A percentile compares a stretch with the other conserved stretches of the same genome.
Evolutionary conservation across 2,113 vertebrate genomes (phyloP).

Genomic region (Triplophysa dalaica): DNA sequence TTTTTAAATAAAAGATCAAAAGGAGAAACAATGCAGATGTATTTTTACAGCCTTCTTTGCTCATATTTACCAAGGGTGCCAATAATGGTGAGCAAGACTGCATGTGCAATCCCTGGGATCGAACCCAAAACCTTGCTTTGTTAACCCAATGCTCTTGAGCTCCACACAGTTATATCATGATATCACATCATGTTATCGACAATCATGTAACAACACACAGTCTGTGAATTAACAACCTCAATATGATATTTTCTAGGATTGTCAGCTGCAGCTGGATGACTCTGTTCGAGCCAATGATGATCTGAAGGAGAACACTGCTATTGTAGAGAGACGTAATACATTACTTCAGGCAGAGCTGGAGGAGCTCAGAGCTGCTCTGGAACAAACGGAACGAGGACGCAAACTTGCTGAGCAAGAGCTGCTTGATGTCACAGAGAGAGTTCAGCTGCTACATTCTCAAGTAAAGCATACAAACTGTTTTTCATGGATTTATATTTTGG

Average conservation of each 20-base stretch:
- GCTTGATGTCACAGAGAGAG: slow-evolving; percentile 82
- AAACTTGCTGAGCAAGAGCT: slow-evolving; percentile 80
- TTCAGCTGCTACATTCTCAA: slow-evolving; percentile 88
- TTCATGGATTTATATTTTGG: neutral
- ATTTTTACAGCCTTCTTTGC: too few relatives aligned
- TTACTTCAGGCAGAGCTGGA: slow-evolving; percentile 76
- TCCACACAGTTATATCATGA: too few relatives aligned
- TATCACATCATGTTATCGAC: too few relatives aligned
- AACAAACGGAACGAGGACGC: slow-evolving; percentile 75
- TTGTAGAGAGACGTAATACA: slow-evolving; percentile 74
- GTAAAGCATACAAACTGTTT: slow-evolving; percentile 55
- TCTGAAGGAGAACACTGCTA: slow-evolving; percentile 77
- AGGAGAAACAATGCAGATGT: too few relatives aligned
- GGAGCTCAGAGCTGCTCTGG: slow-evolving; percentile 69
- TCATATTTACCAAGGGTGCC: too few relatives aligned
- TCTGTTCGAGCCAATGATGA: slow-evolving; percentile 68
- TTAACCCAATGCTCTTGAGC: too few relatives aligned
- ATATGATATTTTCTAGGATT: slow-evolving; percentile 64
- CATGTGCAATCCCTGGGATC: too few relatives aligned
- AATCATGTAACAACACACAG: too few relatives aligned
- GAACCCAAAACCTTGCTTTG: too few relatives aligned
- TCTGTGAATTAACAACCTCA: neutral
- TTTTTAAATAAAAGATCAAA: too few relatives aligned
- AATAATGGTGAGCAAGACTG: too few relatives aligned
- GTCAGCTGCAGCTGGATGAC: slow-evolving; percentile 78